These are phyloP conservation scores for Synanthedon myopaeformis DNA, from an alignment of 2,888 invertebrate genomes.

Conservation along the genomic window DNA sequence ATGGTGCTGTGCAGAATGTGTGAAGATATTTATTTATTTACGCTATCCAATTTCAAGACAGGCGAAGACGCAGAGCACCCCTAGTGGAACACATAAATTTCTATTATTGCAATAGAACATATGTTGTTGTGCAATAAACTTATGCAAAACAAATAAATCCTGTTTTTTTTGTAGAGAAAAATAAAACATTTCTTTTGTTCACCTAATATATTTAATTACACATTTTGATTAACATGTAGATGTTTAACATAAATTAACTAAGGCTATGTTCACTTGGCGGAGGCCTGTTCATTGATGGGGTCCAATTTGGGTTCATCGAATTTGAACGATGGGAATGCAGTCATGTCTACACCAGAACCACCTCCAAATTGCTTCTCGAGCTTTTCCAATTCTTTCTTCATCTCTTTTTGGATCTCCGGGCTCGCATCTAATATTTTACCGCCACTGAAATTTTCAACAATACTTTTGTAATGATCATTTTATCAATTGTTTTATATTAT, in stretches of 20 bases:
- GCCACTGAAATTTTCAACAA: slow-evolving; percentile 67
- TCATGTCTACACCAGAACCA: slow-evolving; percentile 84
- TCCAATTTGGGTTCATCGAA: slow-evolving; percentile 81
- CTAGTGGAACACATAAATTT: no score
- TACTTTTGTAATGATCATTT: neutral
- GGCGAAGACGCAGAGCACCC: no score
- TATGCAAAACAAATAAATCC: no score
- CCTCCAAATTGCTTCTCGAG: slow-evolving; percentile 84
- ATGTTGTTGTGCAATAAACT: no score
- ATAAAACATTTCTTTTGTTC: neutral
- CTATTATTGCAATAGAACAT: no score
- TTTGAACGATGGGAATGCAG: slow-evolving; percentile 87
- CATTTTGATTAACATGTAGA: neutral
- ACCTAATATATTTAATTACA: neutral
- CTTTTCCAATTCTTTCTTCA: slow-evolving; percentile 83
- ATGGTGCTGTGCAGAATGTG: no score
- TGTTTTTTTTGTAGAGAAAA: no score
- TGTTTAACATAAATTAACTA: neutral
- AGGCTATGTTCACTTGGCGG: slow-evolving; percentile 31
- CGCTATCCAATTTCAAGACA: no score
- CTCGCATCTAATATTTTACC: slow-evolving; percentile 87
- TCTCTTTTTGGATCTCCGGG: slow-evolving; percentile 79
- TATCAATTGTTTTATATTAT: neutral
- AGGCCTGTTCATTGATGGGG: slow-evolving; percentile 67
- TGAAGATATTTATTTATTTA: no score